Conservation (phyloP, 2,113 vertebrate species). For the Cromileptes altivelis region DNA sequence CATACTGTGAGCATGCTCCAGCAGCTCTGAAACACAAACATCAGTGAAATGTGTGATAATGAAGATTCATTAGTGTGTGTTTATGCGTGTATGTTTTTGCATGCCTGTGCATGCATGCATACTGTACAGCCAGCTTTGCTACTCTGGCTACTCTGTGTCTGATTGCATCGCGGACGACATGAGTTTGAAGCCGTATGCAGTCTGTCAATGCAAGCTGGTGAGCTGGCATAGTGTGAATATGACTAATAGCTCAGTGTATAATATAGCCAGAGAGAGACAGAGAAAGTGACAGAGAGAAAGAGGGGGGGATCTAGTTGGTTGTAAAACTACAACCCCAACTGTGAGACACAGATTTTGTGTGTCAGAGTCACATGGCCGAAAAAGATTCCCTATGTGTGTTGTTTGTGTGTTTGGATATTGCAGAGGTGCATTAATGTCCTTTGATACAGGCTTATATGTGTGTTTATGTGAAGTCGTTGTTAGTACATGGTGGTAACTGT, state of each 20-base stretch:
- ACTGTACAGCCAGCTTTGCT: constrained; percentile 43
- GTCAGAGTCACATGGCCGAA: constrained; percentile 28
- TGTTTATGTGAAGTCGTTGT: constrained; percentile 10
- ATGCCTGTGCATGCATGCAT: constrained; percentile 19
- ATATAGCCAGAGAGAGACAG: constrained; percentile 49
- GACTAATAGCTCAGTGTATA: constrained; percentile 67
- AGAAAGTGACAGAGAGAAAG: neutral
- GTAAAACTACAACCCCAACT: constrained; percentile 48
- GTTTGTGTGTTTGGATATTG: constrained; percentile 19
- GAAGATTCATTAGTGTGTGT: neutral
- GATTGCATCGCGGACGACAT: constrained; percentile 46
- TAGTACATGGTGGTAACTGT: neutral
- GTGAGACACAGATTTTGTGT: constrained; percentile 42
- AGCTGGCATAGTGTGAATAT: constrained; percentile 67
- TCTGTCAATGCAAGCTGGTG: constrained; percentile 70
- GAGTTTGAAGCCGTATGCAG: constrained; percentile 59
- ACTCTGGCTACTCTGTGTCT: constrained; percentile 60
- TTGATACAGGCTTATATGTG: neutral
- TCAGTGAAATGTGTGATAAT: too few species aligned
- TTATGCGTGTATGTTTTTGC: neutral
- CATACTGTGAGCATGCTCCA: neutral
- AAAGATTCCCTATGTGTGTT: constrained; percentile 5
- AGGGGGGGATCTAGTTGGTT: constrained; percentile 16
- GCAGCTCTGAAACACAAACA: too few species aligned
- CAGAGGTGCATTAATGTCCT: constrained; percentile 11